Evolutionary conservation across 1,140 invertebrate species (phyloP).

Genomic region (Oppia nitens): DNA sequence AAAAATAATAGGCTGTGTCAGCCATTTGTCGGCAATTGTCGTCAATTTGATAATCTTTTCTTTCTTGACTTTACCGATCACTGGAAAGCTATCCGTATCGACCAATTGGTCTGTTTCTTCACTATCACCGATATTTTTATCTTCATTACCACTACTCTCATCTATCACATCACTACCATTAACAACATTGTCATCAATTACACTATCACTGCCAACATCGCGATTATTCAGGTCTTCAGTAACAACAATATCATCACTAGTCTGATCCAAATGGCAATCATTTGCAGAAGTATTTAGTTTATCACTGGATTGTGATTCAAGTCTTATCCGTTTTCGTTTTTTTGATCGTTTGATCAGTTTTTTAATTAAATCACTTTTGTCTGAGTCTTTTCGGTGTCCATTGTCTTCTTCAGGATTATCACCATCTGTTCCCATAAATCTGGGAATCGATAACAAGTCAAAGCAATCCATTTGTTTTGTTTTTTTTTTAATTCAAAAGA

Average conservation of each 20-base stretch:
- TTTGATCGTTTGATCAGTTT: not conserved
- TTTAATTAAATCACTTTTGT: not conserved
- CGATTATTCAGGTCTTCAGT: not conserved
- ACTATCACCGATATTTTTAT: not conserved
- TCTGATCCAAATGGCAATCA: not conserved
- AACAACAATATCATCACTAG: not conserved
- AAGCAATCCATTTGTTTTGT: not conserved
- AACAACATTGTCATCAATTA: no score
- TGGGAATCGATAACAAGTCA: not conserved
- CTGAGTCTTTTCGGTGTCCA: not conserved
- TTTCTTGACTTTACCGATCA: constrained; percentile 25
- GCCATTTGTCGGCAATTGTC: constrained; percentile 65
- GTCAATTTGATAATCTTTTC: constrained; percentile 35
- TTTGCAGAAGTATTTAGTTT: not conserved
- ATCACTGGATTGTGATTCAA: not conserved
- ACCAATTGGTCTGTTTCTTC: not conserved
- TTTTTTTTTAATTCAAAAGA: no score
- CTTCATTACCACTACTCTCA: not conserved
- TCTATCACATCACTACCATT: not conserved
- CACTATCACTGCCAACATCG: not conserved
- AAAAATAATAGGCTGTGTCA: constrained; percentile 57
- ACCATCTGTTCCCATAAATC: not conserved
- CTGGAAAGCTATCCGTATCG: constrained; percentile 22
- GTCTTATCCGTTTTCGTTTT: not conserved
- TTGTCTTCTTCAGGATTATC: not conserved